A percentile compares a stretch with the other conserved stretches of the same genome.
These are phyloP conservation scores for Chaetura pelagica DNA, from an alignment of 2,113 vertebrate species.

Conservation along the genomic window DNA sequence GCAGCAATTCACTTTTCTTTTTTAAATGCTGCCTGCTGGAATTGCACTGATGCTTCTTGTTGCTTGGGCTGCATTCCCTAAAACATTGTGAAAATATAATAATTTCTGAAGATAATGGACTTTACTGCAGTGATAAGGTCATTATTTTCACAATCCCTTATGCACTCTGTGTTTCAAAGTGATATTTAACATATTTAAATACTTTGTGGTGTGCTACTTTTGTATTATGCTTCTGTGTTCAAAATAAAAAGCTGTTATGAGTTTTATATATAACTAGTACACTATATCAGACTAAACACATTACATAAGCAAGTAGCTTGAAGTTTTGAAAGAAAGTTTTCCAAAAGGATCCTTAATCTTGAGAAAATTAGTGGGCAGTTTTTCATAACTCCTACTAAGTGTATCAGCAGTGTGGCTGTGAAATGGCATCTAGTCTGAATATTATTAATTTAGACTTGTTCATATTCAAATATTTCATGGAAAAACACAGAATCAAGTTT, in stretches of 20 bases:
- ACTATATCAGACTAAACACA: not conserved
- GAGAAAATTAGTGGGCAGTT: not conserved
- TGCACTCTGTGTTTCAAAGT: not conserved
- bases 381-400: not conserved
- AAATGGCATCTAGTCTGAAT: not conserved
- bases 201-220: not conserved
- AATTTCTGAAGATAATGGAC: not conserved
- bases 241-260: not conserved
- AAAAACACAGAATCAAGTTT: not conserved
- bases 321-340: not conserved
- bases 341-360: not conserved
- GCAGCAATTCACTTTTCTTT: not conserved
- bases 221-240: not conserved
- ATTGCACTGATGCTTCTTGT: not conserved
- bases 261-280: not conserved
- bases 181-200: not conserved
- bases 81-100: not conserved
- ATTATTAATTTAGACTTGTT: not conserved
- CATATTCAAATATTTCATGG: not conserved
- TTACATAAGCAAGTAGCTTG: not conserved
- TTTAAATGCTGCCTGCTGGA: not conserved
- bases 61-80: not conserved
- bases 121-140: not conserved
- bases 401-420: not conserved
- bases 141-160: not conserved